Percentiles rank a stretch among this genome's conserved stretches.
These are phyloP conservation scores for Zeus faber DNA, from an alignment of 2,113 vertebrate genomes.

Conservation along the genomic window DNA sequence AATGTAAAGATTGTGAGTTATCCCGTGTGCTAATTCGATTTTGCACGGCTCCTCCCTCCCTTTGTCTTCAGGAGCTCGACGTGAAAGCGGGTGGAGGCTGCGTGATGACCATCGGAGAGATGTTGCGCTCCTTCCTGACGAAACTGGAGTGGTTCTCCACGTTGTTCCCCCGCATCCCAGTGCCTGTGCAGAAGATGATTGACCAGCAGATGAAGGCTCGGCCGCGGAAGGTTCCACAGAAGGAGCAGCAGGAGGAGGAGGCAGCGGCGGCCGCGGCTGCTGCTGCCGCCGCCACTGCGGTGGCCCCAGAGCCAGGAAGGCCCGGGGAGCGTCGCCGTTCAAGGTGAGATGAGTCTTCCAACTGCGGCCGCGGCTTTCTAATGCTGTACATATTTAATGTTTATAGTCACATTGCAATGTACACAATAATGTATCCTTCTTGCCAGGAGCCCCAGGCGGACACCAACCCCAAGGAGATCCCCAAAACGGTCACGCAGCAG, in stretches of 20 bases:
- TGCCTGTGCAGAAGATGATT: constrained; percentile 95
- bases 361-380: background rate
- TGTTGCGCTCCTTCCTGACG: constrained; percentile 97
- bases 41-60: constrained; percentile 42
- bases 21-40: constrained; percentile 9
- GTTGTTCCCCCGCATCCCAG: constrained; percentile 95
- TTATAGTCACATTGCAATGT: background rate
- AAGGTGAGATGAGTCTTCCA: too few species aligned
- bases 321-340: constrained; percentile 84
- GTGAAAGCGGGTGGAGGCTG: constrained; percentile 98
- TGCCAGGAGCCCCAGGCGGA: constrained; percentile 87
- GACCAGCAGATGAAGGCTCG: constrained; percentile 95
- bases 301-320: constrained; percentile 76
- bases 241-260: constrained; percentile 82
- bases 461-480: constrained; percentile 85
- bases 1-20: constrained; percentile 8
- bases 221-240: constrained; percentile 86
- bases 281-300: too few species aligned
- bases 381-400: background rate
- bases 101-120: constrained; percentile 96
- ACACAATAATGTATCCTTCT: background rate
- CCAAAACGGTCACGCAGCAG: constrained; percentile 92
- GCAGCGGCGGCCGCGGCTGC: too few species aligned
- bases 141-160: constrained; percentile 99
- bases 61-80: constrained; percentile 88